phyloP scores from a whole-genome alignment of 1,140 invertebrate species.

The Thereuonema tuberculata region DNA sequence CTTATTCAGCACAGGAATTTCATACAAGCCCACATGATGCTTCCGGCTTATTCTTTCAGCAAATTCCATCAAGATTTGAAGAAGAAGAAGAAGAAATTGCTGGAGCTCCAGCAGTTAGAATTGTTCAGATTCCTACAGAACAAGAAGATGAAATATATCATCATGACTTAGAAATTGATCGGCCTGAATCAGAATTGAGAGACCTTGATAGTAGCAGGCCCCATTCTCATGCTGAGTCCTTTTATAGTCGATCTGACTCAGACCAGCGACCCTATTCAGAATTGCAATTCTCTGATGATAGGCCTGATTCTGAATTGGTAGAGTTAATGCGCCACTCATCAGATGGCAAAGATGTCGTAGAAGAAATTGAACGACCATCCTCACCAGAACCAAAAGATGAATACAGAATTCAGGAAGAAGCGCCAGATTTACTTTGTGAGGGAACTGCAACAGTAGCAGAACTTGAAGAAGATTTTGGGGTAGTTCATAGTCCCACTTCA shows the following conservation, averaged over 20 bases:
- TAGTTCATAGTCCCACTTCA: conserved; percentile 14
- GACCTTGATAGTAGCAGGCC: conserved; percentile 20
- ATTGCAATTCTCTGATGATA: conserved; percentile 30
- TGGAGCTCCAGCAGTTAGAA: neutral
- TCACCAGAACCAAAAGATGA: conserved; percentile 35
- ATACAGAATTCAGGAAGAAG: conserved; percentile 8
- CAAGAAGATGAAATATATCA: conserved; percentile 28
- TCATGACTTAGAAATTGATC: conserved; percentile 28
- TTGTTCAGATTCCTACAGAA: neutral
- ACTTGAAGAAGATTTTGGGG: conserved; percentile 12
- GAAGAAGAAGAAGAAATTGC: neutral
- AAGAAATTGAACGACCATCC: conserved; percentile 36
- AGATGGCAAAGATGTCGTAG: conserved; percentile 22
- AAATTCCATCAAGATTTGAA: too few species aligned
- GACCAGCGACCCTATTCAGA: conserved; percentile 26
- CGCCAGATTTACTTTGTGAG: neutral
- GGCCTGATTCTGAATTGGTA: conserved; percentile 32
- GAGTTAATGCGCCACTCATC: conserved; percentile 24
- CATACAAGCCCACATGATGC: neutral
- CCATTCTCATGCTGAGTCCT: conserved; percentile 15
- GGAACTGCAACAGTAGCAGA: neutral
- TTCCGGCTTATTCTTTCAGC: too few species aligned
- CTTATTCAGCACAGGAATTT: neutral
- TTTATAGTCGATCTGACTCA: conserved; percentile 29
- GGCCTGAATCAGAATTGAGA: conserved; percentile 24